Conservation (phyloP, 2,888 invertebrate genomes). For the Acronicta psi region DNA sequence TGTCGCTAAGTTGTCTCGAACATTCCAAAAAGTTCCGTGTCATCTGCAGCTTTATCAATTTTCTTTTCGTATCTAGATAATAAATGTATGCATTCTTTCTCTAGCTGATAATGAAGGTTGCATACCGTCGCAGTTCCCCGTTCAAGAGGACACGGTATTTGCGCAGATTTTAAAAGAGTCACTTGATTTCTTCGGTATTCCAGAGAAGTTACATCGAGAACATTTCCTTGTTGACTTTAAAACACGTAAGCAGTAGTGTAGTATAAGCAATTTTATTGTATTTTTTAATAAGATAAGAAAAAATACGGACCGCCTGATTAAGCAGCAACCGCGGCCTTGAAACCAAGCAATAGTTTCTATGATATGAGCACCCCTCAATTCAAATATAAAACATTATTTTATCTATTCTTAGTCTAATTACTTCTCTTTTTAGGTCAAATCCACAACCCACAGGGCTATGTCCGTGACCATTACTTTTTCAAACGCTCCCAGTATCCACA, state of each 20-base stretch:
- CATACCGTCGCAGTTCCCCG: conserved; percentile 99
- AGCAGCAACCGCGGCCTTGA: too few species aligned
- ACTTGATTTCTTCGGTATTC: conserved; percentile 98
- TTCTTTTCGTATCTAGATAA: not conserved
- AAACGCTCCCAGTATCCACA: conserved; percentile 99
- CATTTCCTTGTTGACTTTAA: conserved; percentile 99
- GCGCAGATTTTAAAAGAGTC: conserved; percentile 98
- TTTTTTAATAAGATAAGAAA: too few species aligned
- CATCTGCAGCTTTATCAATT: not conserved
- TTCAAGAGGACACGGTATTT: conserved; percentile 99
- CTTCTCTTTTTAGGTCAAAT: conserved; percentile 93
- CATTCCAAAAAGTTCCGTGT: not conserved
- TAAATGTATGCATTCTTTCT: too few species aligned
- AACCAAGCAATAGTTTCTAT: too few species aligned
- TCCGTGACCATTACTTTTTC: conserved; percentile 98
- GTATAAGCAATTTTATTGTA: too few species aligned
- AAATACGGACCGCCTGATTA: too few species aligned
- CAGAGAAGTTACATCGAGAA: conserved; percentile 95
- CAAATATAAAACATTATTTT: too few species aligned
- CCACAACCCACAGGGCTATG: conserved; percentile 98
- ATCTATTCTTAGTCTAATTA: too few species aligned
- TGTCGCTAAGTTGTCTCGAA: not conserved
- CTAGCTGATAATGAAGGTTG: conserved; percentile 96
- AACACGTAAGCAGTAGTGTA: conserved; percentile 92
- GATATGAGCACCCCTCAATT: too few species aligned